These are phyloP conservation scores for Chalcosyrphus nemorum DNA, from an alignment of 2,888 invertebrate genomes.

Conservation along the genomic window DNA sequence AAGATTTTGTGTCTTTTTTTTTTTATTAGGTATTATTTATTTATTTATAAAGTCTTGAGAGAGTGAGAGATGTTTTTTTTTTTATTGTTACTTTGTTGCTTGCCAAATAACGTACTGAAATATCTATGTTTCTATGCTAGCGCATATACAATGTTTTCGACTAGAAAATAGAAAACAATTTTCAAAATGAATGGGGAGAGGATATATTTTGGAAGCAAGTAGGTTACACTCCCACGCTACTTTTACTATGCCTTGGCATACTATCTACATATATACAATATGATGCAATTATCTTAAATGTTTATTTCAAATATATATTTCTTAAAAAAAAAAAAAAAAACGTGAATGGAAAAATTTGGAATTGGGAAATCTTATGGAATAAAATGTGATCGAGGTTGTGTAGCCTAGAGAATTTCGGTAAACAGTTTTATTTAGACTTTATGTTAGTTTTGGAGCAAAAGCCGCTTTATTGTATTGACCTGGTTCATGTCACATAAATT, in stretches of 20 bases:
- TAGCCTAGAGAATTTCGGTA: not conserved
- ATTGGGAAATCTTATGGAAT: constrained; percentile 14
- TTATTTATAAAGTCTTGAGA: not conserved
- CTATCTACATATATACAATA: constrained; percentile 33
- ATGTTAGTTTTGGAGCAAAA: too few relatives aligned
- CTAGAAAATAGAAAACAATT: constrained; percentile 42
- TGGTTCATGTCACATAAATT: too few relatives aligned
- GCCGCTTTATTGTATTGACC: too few relatives aligned
- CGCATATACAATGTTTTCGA: constrained; percentile 23
- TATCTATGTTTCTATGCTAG: constrained; percentile 60
- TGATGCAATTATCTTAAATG: constrained; percentile 68
- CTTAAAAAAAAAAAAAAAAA: not conserved
- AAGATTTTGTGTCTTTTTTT: not conserved
- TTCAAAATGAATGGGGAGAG: constrained; percentile 41
- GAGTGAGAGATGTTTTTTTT: not conserved
- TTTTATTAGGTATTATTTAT: not conserved
- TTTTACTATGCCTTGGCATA: constrained; percentile 64
- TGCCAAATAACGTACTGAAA: constrained; percentile 36
- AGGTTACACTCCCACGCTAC: constrained; percentile 67
- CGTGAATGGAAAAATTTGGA: constrained; percentile 2
- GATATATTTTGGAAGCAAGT: constrained; percentile 64
- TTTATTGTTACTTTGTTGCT: constrained; percentile 34
- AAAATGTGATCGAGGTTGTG: not conserved
- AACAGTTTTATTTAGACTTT: not conserved
- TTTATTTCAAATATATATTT: constrained; percentile 16